Evolutionary conservation across 2,113 vertebrate species (phyloP), one percentile per base, ranked within the genome.

Genomic region (Megalops atlanticus): DNA sequence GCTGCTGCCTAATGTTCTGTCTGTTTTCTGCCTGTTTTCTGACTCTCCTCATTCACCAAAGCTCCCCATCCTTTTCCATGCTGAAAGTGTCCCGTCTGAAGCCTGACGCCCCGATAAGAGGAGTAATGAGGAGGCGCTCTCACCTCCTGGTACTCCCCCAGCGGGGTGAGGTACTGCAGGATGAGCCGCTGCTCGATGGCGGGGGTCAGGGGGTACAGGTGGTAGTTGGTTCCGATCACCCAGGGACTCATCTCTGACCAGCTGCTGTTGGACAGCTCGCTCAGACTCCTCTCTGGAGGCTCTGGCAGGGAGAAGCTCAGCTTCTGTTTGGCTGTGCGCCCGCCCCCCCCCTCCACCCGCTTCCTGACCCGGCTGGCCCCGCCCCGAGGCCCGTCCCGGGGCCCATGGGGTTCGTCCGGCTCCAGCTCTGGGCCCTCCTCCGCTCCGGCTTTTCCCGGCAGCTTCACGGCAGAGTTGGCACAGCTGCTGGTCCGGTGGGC

Each of bases 241-340:
- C 97, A 99, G 0, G 97, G 96, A 83, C 98, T 99, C 97, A 96
- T 99, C 92, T 99, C 98, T 71, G 98, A 97, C 98, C 98, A 99
- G 94, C 98, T 99, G 93, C 97, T 99, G 88, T 99, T 99, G 86
- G 97, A 99, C n/a, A 99, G 94, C 86, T 99, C 98, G 21, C 95
- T 95, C 87, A 98, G 95, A 73, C 92, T 93, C 71, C 96, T 93
- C 76, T 99, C 98, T 54, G n/a, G n/a, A n/a, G 95, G 91, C 24
- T 99, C 98, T 0, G 97, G 94, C 80, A 94, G 11, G 0, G 96
- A 95, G 86, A 98, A 99, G 84, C 95, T 96, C 21, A 98, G 88
- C 85, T 97, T 99, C 15, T 97, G 97, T 79, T 98, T 99, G 76
- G 94, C 94, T 84, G 95, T 96, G 49, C 94, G 92, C 78, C 95